Conservation (phyloP, 2,113 vertebrate species). For the cat (Felis catus) region DNA sequence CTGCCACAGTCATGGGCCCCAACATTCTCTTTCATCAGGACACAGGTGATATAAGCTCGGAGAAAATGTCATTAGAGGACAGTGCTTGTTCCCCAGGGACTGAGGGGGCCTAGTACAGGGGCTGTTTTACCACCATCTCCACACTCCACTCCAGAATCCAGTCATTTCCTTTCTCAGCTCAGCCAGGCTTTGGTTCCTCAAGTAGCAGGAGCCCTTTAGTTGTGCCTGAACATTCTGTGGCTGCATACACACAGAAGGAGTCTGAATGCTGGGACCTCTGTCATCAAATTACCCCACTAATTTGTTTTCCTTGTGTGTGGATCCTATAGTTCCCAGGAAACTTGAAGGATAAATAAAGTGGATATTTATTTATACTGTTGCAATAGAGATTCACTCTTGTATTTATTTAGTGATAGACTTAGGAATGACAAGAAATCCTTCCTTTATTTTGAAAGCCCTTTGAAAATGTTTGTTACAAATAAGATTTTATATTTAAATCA, state of each 20-base stretch:
- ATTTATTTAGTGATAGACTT: constrained; percentile 20
- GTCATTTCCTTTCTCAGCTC: not conserved
- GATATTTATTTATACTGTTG: constrained; percentile 22
- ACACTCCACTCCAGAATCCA: not conserved
- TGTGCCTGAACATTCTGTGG: not conserved
- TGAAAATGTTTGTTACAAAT: constrained; percentile 15
- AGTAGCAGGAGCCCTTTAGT: not conserved
- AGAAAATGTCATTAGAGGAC: not conserved
- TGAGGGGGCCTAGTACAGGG: not conserved
- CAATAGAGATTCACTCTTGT: not conserved
- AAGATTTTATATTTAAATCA: not conserved
- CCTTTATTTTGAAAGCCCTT: not conserved
- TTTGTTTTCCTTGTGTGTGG: constrained; percentile 31
- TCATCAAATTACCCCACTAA: not conserved
- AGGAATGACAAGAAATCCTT: not conserved
- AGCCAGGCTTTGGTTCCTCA: not conserved
- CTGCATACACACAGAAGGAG: not conserved
- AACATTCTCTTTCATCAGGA: not conserved
- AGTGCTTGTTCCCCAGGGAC: too few relatives aligned
- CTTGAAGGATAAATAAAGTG: constrained; percentile 56
- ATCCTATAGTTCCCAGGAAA: constrained; percentile 32
- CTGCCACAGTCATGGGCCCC: rapidly evolving
- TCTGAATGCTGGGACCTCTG: not conserved
- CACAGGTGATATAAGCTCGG: not conserved
- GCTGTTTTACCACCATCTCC: not conserved